A percentile compares a stretch with the other conserved stretches of the same genome.
phyloP scores from a whole-genome alignment of 2,888 invertebrate genomes.

The Coelogynopora nodosa region DNA sequence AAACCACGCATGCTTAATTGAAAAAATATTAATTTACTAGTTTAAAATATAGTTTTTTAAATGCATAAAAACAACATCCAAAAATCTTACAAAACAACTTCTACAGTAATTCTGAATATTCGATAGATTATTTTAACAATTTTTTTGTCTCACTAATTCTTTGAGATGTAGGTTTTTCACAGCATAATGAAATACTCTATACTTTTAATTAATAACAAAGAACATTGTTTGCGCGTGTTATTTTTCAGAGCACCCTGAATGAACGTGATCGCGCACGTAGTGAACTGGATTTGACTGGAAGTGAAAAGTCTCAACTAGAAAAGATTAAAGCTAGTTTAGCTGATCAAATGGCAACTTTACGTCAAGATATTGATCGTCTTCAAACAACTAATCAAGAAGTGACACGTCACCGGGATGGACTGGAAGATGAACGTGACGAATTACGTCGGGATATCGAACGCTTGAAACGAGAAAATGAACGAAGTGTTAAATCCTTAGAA shows the following conservation, averaged over 20 bases:
- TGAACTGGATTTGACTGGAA: neutral
- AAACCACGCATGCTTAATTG: too few species aligned
- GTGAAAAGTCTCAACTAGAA: constrained; percentile 8
- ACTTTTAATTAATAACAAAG: too few species aligned
- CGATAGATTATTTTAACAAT: too few species aligned
- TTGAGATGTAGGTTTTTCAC: too few species aligned
- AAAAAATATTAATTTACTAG: too few species aligned
- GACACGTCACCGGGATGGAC: neutral
- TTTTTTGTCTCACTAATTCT: too few species aligned
- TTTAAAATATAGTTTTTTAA: too few species aligned
- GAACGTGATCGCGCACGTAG: neutral
- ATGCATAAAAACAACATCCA: too few species aligned
- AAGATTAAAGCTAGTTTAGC: neutral
- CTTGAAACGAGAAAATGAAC: neutral
- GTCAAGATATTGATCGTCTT: neutral
- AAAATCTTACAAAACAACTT: too few species aligned
- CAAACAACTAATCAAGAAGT: neutral
- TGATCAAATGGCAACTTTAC: neutral
- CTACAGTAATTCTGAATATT: too few species aligned
- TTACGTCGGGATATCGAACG: neutral
- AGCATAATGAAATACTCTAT: too few species aligned
- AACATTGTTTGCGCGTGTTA: too few species aligned
- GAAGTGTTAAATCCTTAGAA: neutral
- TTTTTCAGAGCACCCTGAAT: neutral
- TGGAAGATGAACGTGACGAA: neutral